Conservation (phyloP, 2,113 vertebrate species). For the Dromaius novaehollandiae region DNA sequence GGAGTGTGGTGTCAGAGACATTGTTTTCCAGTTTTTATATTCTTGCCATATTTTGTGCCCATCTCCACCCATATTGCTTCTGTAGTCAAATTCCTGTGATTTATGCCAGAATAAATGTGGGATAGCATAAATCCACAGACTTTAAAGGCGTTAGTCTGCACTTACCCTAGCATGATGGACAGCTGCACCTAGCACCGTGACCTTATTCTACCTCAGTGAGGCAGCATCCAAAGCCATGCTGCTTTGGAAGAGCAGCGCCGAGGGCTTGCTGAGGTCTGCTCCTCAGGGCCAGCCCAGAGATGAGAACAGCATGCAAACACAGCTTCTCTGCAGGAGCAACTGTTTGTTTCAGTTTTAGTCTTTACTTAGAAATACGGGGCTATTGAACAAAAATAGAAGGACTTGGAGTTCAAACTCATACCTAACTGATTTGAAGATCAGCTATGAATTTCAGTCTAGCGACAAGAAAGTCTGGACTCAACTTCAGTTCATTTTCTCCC, state of each 20-base stretch:
- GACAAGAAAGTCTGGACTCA: not conserved
- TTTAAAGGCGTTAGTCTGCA: not conserved
- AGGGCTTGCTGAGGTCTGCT: not conserved
- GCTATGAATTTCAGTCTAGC: not conserved
- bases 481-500: not conserved
- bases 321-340: not conserved
- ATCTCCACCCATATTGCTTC: not conserved
- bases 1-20: not conserved
- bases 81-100: not conserved
- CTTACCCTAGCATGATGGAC: not conserved
- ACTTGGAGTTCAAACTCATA: not conserved
- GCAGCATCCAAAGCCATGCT: not conserved
- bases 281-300: not conserved
- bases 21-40: not conserved
- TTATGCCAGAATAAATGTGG: not conserved
- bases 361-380: conserved; percentile 1
- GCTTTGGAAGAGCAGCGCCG: not conserved
- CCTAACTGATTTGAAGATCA: not conserved
- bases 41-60: not conserved
- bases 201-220: not conserved
- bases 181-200: not conserved
- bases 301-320: not conserved
- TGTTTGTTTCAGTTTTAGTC: not conserved
- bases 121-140: not conserved
- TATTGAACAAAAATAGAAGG: not conserved